phyloP scores from a whole-genome alignment of 2,797 vertebrate species.

The Carcharodon carcharias region DNA sequence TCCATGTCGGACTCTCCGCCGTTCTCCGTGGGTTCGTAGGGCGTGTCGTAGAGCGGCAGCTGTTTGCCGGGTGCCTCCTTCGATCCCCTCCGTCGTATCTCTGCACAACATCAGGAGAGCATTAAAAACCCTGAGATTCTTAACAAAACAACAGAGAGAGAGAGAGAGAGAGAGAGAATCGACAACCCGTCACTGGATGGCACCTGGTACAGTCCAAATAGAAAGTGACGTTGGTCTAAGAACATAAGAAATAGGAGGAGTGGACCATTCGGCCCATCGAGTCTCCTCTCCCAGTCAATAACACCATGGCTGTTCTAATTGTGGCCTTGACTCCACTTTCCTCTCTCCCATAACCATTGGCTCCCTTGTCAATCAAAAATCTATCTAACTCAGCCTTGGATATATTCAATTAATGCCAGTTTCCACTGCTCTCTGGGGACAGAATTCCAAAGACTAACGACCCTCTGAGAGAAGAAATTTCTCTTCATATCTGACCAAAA shows the following conservation, averaged over 20 bases:
- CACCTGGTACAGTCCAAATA: not conserved
- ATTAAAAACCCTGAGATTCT: not conserved
- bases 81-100: constrained; percentile 75
- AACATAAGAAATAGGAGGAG: not conserved
- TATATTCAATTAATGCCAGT: no score
- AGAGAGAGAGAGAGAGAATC: not conserved
- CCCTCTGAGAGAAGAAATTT: no score
- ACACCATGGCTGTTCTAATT: no score
- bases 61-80: constrained; percentile 68
- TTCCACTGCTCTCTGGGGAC: no score
- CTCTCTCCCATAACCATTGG: no score
- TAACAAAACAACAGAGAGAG: not conserved
- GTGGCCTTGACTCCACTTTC: no score
- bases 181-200: not conserved
- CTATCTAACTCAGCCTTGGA: no score
- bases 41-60: constrained; percentile 85
- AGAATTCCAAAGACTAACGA: no score
- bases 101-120: constrained; percentile 52
- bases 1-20: constrained; percentile 63
- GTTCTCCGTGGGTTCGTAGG: constrained; percentile 80
- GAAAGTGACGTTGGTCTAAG: not conserved
- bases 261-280: no score
- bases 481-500: no score
- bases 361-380: no score
- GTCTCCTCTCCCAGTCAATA: no score